Conservation (phyloP, 2,113 vertebrate genomes). For the Gasterosteus aculeatus region DNA sequence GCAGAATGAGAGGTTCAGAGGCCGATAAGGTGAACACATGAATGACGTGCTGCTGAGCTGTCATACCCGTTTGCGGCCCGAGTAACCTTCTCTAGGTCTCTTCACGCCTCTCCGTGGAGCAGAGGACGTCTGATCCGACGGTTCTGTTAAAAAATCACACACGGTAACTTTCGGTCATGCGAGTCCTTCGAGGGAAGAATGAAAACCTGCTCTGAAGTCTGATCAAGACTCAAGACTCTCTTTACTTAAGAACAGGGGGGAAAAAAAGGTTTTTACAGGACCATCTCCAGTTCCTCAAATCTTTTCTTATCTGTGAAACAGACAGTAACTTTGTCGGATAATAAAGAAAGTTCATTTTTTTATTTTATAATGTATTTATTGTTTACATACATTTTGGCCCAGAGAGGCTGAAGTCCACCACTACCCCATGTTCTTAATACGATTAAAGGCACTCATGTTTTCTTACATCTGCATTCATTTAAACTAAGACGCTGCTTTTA, state of each 20-base stretch:
- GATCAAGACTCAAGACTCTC: neutral
- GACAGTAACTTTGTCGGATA: neutral
- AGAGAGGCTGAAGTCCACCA: neutral
- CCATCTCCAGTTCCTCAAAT: neutral
- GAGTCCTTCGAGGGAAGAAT: neutral
- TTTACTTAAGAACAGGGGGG: neutral
- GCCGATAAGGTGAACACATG: neutral
- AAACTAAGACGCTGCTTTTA: neutral
- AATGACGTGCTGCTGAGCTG: neutral
- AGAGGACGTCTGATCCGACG: slow-evolving; percentile 40
- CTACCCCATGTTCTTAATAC: neutral
- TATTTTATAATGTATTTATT: neutral
- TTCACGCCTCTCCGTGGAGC: slow-evolving; percentile 81
- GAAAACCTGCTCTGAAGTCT: neutral
- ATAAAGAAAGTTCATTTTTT: neutral
- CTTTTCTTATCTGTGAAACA: too few species aligned
- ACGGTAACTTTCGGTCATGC: neutral
- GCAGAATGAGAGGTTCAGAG: neutral
- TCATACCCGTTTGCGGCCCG: slow-evolving; percentile 88
- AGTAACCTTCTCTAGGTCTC: slow-evolving; percentile 87
- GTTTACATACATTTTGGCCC: neutral
- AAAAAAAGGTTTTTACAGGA: neutral
- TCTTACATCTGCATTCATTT: neutral
- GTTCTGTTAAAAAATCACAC: slow-evolving; percentile 52
- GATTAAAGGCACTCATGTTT: neutral